Evolutionary conservation across 35 echinoderm and acorn worm genomes (phyloP), one percentile per base, ranked within the genome.

Genomic region (Acanthaster planci): DNA sequence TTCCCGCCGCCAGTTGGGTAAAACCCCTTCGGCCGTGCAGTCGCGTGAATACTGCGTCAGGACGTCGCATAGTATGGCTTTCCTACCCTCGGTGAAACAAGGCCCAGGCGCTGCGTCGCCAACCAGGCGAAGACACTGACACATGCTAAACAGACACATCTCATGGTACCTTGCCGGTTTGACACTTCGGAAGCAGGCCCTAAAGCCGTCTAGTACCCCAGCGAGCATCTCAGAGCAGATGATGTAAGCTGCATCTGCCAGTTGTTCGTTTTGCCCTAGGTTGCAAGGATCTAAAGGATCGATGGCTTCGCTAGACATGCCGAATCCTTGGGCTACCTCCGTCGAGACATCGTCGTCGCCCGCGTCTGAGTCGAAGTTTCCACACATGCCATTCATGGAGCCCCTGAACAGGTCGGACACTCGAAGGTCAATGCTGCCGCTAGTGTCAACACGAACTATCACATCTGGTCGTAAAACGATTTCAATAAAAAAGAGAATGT

Each of bases 1-100:
- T 5, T 84, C 80, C 7, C 15, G 75, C 32, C 87, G 82, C 87
- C 87, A 89, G 18, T 75, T 37, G 8, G 81, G 31, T 2, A 75
- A 51, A 1, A 82, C 26, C 19, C 79, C 87, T 18, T 67, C 27
- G 27, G 1, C 35, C 12, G 60, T 52, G 59, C 87, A 89, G 8
- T 55, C 59, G 22, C 64, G 23, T 0, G 87, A 81, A 39, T 83
- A 89, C 35, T 83, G 55, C 2, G 44, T 60, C 38, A 89, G 57
- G 19, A 80, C 17, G 40, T 51, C 67, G 32, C 87, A 89, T 5
- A 42, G 34, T 37, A 2, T 82, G 15, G 16, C 80, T 56, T 31
- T 37, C 7, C 26, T 38, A 29, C 1, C 52, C 40, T 12, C 51
- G 44, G 1, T 17, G 38, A 68, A 35, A 68, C 42, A 47, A 47